phyloP scores from a whole-genome alignment of 2,113 vertebrate genomes.

The mouse (Mus musculus) region GRCm39 chr3:80023501-80024000 shows the following conservation, averaged over 20 bases:
- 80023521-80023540: constrained; percentile 1
- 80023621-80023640: neutral
- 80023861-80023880: neutral
- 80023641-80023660: neutral
- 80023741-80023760: neutral
- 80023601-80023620: neutral
- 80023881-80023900: neutral
- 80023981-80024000: too few relatives aligned
- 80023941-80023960: neutral
- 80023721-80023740: neutral
- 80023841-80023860: neutral
- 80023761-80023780: neutral
- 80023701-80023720: constrained; percentile 19
- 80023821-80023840: neutral
- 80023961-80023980: too few relatives aligned
- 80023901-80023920: constrained; percentile 20
- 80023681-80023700: neutral
- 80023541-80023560: neutral
- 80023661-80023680: neutral
- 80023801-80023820: neutral
- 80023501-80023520: neutral
- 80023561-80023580: constrained; percentile 48
- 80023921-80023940: neutral
- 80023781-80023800: neutral
- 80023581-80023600: neutral